Conservation (phyloP, 2,113 vertebrate genomes). For the Ondatra zibethicus region DNA sequence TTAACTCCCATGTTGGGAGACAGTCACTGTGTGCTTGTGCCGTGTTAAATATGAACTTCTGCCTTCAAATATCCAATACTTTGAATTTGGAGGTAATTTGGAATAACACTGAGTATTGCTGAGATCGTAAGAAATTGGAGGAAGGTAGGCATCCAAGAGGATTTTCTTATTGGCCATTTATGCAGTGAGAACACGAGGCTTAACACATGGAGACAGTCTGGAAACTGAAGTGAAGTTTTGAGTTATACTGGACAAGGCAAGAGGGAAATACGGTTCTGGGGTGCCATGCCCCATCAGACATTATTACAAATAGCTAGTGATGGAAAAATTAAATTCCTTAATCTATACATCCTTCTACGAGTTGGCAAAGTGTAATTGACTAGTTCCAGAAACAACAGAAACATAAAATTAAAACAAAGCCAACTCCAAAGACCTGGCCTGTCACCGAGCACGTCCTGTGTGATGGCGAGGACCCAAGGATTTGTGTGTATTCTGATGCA, state of each 20-base stretch:
- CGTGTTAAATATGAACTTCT: background rate
- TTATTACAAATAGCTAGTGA: background rate
- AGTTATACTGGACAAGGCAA: background rate
- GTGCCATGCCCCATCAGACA: background rate
- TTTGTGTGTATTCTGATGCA: no score
- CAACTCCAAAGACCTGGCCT: background rate
- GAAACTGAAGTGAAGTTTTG: background rate
- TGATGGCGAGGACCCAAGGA: background rate
- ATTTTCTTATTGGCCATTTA: background rate
- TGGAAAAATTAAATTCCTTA: background rate
- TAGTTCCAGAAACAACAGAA: background rate
- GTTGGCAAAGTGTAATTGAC: background rate
- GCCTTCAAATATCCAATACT: background rate
- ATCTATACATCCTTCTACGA: background rate
- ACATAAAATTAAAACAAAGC: background rate
- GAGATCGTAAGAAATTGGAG: background rate
- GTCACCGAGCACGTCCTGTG: background rate
- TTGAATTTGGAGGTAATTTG: background rate
- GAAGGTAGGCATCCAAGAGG: background rate
- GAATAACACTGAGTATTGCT: background rate
- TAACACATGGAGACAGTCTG: background rate
- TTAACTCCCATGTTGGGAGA: background rate
- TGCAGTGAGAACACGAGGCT: background rate
- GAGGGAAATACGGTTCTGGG: background rate
- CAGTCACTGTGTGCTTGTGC: background rate